Percentiles rank a stretch among this genome's conserved stretches.
Conservation (phyloP, 2,113 vertebrate genomes). For the Equus quagga region DNA sequence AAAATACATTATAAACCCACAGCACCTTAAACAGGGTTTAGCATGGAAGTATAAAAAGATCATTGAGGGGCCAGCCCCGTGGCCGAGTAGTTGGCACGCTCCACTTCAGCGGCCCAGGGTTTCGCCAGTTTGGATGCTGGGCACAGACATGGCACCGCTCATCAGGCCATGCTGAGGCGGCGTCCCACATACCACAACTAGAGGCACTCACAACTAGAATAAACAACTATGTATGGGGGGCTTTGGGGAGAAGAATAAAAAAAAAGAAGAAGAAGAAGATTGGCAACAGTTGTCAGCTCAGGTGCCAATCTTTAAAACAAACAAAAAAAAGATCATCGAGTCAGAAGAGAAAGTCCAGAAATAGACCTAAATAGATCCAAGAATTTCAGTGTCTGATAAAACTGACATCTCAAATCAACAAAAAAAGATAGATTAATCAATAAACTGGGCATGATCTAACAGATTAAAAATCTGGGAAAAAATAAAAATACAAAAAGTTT, state of each 20-base stretch:
- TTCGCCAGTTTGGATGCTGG: no score
- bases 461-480: background rate
- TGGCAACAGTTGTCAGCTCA: no score
- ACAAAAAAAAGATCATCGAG: background rate
- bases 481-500: background rate
- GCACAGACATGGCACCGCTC: no score
- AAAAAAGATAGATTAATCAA: background rate
- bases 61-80: background rate
- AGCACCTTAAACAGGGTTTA: background rate
- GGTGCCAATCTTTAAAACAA: no score
- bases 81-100: no score
- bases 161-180: no score
- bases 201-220: no score
- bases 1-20: slow-evolving; percentile 34
- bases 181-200: no score
- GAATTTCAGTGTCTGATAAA: slow-evolving; percentile 8
- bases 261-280: no score
- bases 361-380: background rate
- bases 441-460: background rate
- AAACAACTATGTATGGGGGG: no score
- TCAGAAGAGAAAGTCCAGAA: background rate
- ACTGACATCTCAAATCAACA: background rate
- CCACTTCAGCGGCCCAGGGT: no score
- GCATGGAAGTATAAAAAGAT: background rate
- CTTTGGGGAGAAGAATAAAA: no score